These are phyloP conservation scores for Holacanthus passer DNA, from an alignment of 2,113 vertebrate genomes.

Conservation along the genomic window DNA sequence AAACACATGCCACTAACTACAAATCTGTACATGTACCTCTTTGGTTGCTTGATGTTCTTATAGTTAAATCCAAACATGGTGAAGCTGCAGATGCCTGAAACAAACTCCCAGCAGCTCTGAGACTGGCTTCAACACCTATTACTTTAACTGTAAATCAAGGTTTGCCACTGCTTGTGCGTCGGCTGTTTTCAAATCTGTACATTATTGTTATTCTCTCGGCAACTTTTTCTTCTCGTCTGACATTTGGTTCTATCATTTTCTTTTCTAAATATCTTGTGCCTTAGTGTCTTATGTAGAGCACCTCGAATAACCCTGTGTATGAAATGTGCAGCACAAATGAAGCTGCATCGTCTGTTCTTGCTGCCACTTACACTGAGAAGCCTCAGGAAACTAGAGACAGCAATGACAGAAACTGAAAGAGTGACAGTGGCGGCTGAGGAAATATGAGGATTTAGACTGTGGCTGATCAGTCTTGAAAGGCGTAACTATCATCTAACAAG, in stretches of 20 bases:
- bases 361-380: not conserved
- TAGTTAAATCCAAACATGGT: not conserved
- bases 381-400: not conserved
- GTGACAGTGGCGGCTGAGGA: not conserved
- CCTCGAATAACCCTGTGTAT: constrained; percentile 6
- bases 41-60: not conserved
- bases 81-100: not conserved
- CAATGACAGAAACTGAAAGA: not conserved
- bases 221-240: not conserved
- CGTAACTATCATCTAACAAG: constrained; percentile 28
- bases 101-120: constrained; percentile 3
- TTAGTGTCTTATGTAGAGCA: constrained; percentile 5
- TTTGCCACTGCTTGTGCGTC: not conserved
- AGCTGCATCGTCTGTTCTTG: not conserved
- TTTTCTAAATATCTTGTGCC: too few species aligned
- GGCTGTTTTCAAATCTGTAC: not conserved
- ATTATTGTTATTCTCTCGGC: not conserved
- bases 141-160: constrained; percentile 21
- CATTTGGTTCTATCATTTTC: not conserved
- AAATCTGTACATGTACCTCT: not conserved
- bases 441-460: constrained; percentile 32
- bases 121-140: not conserved
- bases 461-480: constrained; percentile 39
- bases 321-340: constrained; percentile 2
- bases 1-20: not conserved